These are phyloP conservation scores for Ovis canadensis DNA, from an alignment of 2,113 vertebrate species.

Conservation along the genomic window DNA sequence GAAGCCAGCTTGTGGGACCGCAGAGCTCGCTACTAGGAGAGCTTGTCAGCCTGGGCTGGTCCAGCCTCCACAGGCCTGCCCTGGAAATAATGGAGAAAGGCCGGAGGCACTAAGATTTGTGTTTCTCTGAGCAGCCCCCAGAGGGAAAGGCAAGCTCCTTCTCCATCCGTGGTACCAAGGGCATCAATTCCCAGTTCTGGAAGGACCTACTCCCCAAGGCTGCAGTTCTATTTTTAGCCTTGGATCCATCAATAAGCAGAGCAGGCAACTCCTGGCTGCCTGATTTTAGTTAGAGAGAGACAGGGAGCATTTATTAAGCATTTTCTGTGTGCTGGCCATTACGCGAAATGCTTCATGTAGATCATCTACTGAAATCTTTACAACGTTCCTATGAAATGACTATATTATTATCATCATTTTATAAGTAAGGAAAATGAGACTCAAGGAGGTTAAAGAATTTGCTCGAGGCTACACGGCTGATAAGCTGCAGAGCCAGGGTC, in stretches of 20 bases:
- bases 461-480: background rate
- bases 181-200: background rate
- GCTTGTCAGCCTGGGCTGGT: background rate
- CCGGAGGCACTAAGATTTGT: background rate
- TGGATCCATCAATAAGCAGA: slow-evolving; percentile 62
- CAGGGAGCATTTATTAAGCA: slow-evolving; percentile 9
- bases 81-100: background rate
- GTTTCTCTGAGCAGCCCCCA: background rate
- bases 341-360: background rate
- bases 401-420: background rate
- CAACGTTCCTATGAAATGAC: background rate
- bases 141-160: background rate
- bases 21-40: background rate
- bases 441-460: background rate
- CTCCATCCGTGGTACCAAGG: background rate
- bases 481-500: background rate
- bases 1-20: background rate
- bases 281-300: slow-evolving; percentile 29
- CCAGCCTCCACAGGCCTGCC: background rate
- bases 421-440: background rate
- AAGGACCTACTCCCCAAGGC: slow-evolving; percentile 39
- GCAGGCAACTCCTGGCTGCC: slow-evolving; percentile 35
- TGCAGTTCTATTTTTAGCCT: slow-evolving; percentile 62
- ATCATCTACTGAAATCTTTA: slow-evolving; percentile 16
- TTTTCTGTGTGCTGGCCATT: background rate